Base-by-base conservation (phyloP, 2,113 vertebrate species). In the Platycercus adscitus region DNA sequence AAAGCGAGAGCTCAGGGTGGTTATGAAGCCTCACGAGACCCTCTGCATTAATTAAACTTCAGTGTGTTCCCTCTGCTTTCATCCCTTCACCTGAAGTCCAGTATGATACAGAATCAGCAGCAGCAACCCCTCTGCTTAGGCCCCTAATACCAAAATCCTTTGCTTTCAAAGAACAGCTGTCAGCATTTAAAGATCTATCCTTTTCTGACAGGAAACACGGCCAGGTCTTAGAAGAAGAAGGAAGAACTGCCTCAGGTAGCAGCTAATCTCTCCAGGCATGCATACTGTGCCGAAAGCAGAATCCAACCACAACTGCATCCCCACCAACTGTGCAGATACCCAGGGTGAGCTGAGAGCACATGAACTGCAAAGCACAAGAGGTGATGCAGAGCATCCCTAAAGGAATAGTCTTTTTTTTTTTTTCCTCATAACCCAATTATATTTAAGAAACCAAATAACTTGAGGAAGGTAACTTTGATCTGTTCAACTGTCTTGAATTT, bases 261-360 rank as follows among this genome's bases (percentile, higher is more conserved):
- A 56, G 33, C 39, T 47, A 33, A 55, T 33, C n/a, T 26, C 73
- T 61, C 47, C 44, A 63, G 60, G 50, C 23, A 35, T 2, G 6
- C 0, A 0, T 13, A 39, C 47, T 21, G 1, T 25, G 43, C 81
- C 8, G 39, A 76, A 33, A 69, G 63, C 53, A 43, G 81, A 84
- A 31, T 10, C 12, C n/a, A 56, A 5, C 37, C 4, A 0, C 12
- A 24, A 53, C 39, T 0, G 0, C 55, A n/a, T 25, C 55, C 73
- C 60, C 68, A 44, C 5, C 0, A 0, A 29, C 46, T 9, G 1
- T 2, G 1, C 53, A 80, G 63, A 69, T 44, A 21, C 46, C 49
- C 39, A 4, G 52, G 23, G 41, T 17, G 49, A 61, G 31, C 41
- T 13, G 52, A 37, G 29, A 24, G 25, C n/a, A 33, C 1, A 0